phyloP scores from a whole-genome alignment of 2,797 vertebrate species.

The Furcifer pardalis region DNA sequence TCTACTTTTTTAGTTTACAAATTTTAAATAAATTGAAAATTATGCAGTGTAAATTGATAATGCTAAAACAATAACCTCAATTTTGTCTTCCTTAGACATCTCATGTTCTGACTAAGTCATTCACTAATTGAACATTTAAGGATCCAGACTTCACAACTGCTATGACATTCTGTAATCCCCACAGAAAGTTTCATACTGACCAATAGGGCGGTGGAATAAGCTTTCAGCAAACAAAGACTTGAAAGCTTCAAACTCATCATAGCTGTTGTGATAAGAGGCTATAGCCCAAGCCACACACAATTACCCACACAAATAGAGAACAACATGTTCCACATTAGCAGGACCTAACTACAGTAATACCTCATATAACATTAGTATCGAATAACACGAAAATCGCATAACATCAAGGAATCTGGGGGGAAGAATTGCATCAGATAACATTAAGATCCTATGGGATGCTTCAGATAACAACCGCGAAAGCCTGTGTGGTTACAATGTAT shows the following conservation, averaged over 20 bases:
- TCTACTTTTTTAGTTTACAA: background rate
- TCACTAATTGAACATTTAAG: background rate
- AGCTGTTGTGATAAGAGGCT: background rate
- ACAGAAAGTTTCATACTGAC: slow-evolving; percentile 16
- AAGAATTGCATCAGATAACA: no score
- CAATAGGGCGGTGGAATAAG: background rate
- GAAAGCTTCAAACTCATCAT: background rate
- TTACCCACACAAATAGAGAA: background rate
- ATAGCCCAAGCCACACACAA: background rate
- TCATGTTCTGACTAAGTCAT: background rate
- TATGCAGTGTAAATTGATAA: background rate
- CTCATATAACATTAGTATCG: no score
- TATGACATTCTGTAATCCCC: background rate
- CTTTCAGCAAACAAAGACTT: background rate
- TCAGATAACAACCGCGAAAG: no score
- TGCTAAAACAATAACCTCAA: background rate
- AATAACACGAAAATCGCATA: no score
- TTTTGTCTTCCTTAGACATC: background rate
- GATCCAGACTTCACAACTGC: background rate
- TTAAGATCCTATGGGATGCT: no score
- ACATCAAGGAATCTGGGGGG: no score
- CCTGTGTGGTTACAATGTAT: no score
- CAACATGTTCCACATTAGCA: slow-evolving; percentile 28
- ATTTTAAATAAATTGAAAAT: no score
- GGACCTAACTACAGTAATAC: background rate